Percentiles rank a stretch among this genome's conserved stretches.
Conservation (phyloP, 2,888 invertebrate species). For the Leptogaster cylindrica region DNA sequence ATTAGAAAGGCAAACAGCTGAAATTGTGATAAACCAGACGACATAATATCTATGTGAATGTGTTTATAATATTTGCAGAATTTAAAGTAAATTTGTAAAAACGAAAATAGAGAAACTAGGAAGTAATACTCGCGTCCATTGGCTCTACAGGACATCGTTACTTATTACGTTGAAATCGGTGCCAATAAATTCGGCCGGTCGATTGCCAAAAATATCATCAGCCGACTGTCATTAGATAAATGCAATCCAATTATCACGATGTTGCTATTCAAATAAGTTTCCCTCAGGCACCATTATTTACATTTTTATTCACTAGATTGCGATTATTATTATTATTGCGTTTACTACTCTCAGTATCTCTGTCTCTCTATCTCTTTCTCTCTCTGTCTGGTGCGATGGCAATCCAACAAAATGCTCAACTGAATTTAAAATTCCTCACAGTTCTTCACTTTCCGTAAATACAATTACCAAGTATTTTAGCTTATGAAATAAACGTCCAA, state of each 20-base stretch:
- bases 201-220: slow-evolving; percentile 27
- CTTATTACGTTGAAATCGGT: slow-evolving; percentile 12
- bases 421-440: slow-evolving; percentile 2
- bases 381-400: neutral
- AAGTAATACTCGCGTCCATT: slow-evolving; percentile 11
- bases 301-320: slow-evolving; percentile 14
- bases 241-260: slow-evolving; percentile 14
- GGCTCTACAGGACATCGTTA: neutral
- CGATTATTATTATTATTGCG: slow-evolving; percentile 12
- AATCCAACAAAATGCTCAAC: slow-evolving; percentile 7
- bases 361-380: too few species aligned
- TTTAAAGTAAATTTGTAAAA: too few species aligned
- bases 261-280: neutral
- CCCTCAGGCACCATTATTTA: slow-evolving; percentile 12
- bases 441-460: too few species aligned
- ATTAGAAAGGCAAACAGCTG: too few species aligned
- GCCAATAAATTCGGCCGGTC: slow-evolving; percentile 31
- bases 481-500: neutral
- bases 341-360: neutral
- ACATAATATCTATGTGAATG: too few species aligned
- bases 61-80: too few species aligned
- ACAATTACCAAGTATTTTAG: too few species aligned
- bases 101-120: slow-evolving; percentile 31
- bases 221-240: neutral
- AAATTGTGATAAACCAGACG: too few species aligned